A percentile compares a stretch with the other conserved stretches of the same genome.
Conservation (phyloP, 2,888 invertebrate genomes). For the Alloplasta piceator region DNA sequence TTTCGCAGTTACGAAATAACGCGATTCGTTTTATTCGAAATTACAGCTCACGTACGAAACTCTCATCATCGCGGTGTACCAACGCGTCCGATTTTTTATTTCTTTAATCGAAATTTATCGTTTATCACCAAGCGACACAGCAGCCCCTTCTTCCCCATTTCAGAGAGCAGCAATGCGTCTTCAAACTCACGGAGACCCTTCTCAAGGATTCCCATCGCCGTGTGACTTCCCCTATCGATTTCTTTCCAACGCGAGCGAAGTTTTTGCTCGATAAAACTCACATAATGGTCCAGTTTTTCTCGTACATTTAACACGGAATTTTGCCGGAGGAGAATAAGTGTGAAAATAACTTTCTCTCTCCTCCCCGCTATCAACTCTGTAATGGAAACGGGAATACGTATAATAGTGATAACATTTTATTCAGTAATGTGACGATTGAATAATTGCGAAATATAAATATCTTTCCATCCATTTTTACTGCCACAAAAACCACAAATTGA, state of each 20-base stretch:
- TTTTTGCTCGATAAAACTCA: conserved; percentile 59
- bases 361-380: conserved; percentile 43
- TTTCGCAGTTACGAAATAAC: conserved; percentile 52
- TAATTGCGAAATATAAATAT: background rate
- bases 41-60: conserved; percentile 26
- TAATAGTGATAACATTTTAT: background rate
- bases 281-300: conserved; percentile 55
- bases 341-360: conserved; percentile 34
- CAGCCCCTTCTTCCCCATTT: background rate
- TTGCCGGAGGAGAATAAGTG: conserved; percentile 19
- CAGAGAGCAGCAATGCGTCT: conserved; percentile 11
- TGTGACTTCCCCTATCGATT: conserved; percentile 44
- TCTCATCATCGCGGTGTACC: conserved; percentile 3
- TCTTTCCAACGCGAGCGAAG: conserved; percentile 47
- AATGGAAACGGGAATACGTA: conserved; percentile 2
- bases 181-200: conserved; percentile 37
- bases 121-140: conserved; percentile 59
- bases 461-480: no score
- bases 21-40: conserved; percentile 52
- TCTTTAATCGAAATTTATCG: conserved; percentile 72
- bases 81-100: conserved; percentile 52
- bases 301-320: conserved; percentile 55
- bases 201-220: conserved; percentile 11
- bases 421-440: background rate
- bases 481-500: no score